Conservation (phyloP, 2,888 invertebrate genomes). For the Platycheirus albimanus region DNA sequence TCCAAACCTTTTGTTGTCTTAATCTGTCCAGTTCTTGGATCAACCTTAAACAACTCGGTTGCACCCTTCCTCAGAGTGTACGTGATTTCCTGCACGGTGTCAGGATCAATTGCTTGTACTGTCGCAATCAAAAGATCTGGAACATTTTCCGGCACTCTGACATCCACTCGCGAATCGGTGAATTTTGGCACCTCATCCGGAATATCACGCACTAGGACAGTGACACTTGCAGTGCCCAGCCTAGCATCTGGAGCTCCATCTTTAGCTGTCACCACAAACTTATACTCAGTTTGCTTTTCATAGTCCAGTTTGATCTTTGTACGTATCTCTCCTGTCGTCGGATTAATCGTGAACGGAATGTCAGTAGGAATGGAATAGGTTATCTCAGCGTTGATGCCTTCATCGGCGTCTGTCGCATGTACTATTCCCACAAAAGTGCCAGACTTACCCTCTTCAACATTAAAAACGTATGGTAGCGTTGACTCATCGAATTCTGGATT, state of each 20-base stretch:
- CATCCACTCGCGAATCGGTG: conserved; percentile 88
- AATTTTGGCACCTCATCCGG: conserved; percentile 92
- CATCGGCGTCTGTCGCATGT: conserved; percentile 93
- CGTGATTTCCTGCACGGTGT: conserved; percentile 91
- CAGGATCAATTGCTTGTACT: conserved; percentile 93
- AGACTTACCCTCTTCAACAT: conserved; percentile 88
- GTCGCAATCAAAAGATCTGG: conserved; percentile 90
- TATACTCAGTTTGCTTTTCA: conserved; percentile 89
- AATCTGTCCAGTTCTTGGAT: conserved; percentile 90
- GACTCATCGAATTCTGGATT: conserved; percentile 92
- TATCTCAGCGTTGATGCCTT: conserved; percentile 91
- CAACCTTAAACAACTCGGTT: conserved; percentile 91
- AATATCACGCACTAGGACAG: conserved; percentile 90
- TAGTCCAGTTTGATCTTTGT: conserved; percentile 91
- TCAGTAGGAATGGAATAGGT: conserved; percentile 91
- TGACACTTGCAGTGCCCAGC: conserved; percentile 93
- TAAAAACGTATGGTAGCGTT: conserved; percentile 90
- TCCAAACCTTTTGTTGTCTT: conserved; percentile 90
- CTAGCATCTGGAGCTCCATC: conserved; percentile 94
- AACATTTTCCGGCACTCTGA: conserved; percentile 92
- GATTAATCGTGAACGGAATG: conserved; percentile 91
- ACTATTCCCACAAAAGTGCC: conserved; percentile 89
- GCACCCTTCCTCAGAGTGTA: conserved; percentile 93
- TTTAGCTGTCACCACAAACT: conserved; percentile 93
- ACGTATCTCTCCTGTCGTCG: conserved; percentile 89